Evolutionary conservation across 2,888 invertebrate genomes (phyloP).

Genomic region (Metallyticus violacea): DNA sequence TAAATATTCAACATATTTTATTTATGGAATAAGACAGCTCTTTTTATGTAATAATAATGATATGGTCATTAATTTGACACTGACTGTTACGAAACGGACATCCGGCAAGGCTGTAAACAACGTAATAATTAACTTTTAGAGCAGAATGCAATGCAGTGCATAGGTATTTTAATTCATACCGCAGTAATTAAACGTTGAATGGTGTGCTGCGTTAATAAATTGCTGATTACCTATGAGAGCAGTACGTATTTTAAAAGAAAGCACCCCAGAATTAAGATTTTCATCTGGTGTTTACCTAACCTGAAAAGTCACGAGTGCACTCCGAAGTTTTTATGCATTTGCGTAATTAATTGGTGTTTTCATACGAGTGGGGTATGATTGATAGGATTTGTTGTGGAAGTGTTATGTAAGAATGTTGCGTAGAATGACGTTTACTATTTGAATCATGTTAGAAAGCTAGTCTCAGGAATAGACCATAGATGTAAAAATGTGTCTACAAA

Average conservation of each 20-base stretch:
- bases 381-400: neutral
- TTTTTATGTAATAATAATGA: too few species aligned
- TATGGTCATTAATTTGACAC: too few species aligned
- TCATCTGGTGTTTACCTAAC: neutral
- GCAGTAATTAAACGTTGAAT: too few species aligned
- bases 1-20: too few species aligned
- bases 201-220: too few species aligned
- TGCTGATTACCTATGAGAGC: too few species aligned
- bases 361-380: neutral
- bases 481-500: neutral
- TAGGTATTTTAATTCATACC: too few species aligned
- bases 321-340: neutral
- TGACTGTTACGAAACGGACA: neutral
- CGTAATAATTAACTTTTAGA: neutral
- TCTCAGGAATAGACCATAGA: neutral
- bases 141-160: neutral
- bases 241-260: neutral
- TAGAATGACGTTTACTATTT: neutral
- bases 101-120: neutral
- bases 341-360: neutral
- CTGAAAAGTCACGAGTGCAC: slow-evolving; percentile 43
- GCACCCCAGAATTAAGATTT: neutral
- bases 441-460: neutral
- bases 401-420: neutral
- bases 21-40: too few species aligned